Conservation (phyloP, 1,140 invertebrate species). For the Diorhabda elongata region DNA sequence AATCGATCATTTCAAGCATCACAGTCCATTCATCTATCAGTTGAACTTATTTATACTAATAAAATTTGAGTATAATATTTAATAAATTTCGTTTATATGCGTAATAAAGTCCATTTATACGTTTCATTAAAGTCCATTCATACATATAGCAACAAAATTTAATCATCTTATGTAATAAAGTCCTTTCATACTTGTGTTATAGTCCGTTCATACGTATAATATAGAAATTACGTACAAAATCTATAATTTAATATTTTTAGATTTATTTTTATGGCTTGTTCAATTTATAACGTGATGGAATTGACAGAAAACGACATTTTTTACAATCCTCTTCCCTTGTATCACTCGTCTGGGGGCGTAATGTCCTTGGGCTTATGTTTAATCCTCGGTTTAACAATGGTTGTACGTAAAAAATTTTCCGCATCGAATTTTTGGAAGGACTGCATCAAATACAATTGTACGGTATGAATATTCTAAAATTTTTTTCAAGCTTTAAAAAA, state of each 20-base stretch:
- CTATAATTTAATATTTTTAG: slow-evolving; percentile 41
- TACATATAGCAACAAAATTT: too few relatives aligned
- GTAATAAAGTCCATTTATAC: too few relatives aligned
- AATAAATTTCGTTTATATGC: too few relatives aligned
- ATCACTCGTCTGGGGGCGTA: slow-evolving; percentile 81
- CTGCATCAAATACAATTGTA: slow-evolving; percentile 83
- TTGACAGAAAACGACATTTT: slow-evolving; percentile 67
- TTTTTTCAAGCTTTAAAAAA: background rate
- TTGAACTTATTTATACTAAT: too few relatives aligned
- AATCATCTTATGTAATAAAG: too few relatives aligned
- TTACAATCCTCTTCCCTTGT: slow-evolving; percentile 87
- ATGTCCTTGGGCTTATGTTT: slow-evolving; percentile 66
- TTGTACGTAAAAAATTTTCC: slow-evolving; percentile 85
- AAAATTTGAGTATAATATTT: too few relatives aligned
- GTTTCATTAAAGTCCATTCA: too few relatives aligned
- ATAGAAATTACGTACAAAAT: too few relatives aligned
- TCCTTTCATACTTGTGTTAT: too few relatives aligned
- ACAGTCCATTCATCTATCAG: too few relatives aligned
- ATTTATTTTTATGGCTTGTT: slow-evolving; percentile 62
- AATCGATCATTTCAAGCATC: too few relatives aligned
- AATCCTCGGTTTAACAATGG: slow-evolving; percentile 71
- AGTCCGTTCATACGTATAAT: too few relatives aligned
- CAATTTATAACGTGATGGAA: slow-evolving; percentile 53
- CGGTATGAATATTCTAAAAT: slow-evolving; percentile 56
- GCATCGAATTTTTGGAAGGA: slow-evolving; percentile 93